phyloP scores from a whole-genome alignment of 2,888 invertebrate species.

The Tribolium freemani region DNA sequence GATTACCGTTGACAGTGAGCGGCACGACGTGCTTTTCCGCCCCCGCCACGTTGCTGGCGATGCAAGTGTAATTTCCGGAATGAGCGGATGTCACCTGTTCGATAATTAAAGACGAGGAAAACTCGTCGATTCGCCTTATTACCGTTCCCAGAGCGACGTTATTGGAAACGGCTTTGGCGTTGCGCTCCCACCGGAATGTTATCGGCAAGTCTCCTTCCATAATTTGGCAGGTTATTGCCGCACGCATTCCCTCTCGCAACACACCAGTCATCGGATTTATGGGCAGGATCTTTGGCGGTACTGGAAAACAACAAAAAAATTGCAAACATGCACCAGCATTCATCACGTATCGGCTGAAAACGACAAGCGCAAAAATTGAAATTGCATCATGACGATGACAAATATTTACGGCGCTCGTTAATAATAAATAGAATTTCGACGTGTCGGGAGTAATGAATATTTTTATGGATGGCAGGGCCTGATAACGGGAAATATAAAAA shows the following conservation, averaged over 20 bases:
- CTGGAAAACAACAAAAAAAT: constrained; percentile 66
- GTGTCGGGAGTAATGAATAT: constrained; percentile 4
- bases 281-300: constrained; percentile 87
- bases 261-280: constrained; percentile 87
- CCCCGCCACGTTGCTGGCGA: constrained; percentile 90
- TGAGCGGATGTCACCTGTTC: constrained; percentile 88
- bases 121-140: constrained; percentile 81
- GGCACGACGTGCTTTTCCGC: constrained; percentile 83
- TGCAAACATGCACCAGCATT: constrained; percentile 17
- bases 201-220: constrained; percentile 94
- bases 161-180: constrained; percentile 79
- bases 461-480: background rate
- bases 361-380: constrained; percentile 25
- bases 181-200: constrained; percentile 92
- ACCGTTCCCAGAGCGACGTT: constrained; percentile 69
- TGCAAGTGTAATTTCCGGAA: constrained; percentile 93
- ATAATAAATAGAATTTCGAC: constrained; percentile 5
- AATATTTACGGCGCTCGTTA: constrained; percentile 26
- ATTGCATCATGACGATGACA: background rate
- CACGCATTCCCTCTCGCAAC: constrained; percentile 87
- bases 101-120: constrained; percentile 87
- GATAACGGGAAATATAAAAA: background rate
- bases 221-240: constrained; percentile 91
- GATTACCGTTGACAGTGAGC: constrained; percentile 83
- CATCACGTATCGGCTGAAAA: constrained; percentile 17